Conservation (phyloP, 2,113 vertebrate species). For the Campylorhamphus procurvoides region DNA sequence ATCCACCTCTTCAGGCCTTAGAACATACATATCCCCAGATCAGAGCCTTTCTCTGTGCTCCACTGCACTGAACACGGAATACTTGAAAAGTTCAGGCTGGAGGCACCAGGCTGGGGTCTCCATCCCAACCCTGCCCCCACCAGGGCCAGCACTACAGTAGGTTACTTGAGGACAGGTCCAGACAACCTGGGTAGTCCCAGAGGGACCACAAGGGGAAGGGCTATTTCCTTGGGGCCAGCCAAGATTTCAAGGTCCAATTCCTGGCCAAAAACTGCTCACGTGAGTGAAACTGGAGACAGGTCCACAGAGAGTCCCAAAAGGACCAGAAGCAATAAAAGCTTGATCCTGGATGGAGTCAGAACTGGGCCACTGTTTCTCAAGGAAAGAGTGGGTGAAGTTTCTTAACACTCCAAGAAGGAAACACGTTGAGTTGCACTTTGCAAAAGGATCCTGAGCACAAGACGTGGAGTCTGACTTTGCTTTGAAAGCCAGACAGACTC, state of each 20-base stretch:
- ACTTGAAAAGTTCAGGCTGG: background rate
- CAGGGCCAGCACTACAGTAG: background rate
- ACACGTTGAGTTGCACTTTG: background rate
- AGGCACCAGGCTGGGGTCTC: background rate
- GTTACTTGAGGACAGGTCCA: background rate
- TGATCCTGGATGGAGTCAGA: background rate
- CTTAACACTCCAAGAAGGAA: background rate
- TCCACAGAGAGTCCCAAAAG: background rate
- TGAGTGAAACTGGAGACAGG: background rate
- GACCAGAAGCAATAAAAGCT: background rate
- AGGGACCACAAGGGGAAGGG: fast-evolving
- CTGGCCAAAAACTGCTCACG: background rate
- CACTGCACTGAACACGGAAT: background rate
- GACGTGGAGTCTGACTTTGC: background rate
- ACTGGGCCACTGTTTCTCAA: background rate
- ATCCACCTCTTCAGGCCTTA: background rate
- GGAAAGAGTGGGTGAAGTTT: fast-evolving
- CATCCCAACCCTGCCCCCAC: fast-evolving
- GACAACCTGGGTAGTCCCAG: background rate
- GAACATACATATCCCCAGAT: background rate
- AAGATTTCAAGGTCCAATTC: background rate
- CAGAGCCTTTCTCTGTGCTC: background rate
- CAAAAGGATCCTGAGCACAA: background rate
- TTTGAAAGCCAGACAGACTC: background rate
- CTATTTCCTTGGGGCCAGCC: background rate